phyloP scores from a whole-genome alignment of 2,797 vertebrate species.

The Hephaestus fuliginosus region DNA sequence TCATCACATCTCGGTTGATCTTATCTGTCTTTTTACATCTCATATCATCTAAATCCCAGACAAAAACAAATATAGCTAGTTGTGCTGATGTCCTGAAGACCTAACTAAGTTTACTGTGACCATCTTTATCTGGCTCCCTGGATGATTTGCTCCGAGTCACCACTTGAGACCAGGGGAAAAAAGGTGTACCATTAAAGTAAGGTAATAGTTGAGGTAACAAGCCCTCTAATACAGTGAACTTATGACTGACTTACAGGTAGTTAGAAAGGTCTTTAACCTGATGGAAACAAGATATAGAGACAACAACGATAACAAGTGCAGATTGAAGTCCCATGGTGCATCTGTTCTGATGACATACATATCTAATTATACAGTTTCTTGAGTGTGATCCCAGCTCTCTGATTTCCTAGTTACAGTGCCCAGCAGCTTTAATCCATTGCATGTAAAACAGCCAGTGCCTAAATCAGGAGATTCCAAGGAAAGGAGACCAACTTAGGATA shows the following conservation, averaged over 20 bases:
- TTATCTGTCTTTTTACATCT: too few relatives aligned
- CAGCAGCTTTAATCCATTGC: neutral
- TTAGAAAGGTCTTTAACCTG: neutral
- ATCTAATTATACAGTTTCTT: neutral
- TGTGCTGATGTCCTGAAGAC: neutral
- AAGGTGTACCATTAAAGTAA: neutral
- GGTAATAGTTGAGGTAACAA: neutral
- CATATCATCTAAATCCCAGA: neutral
- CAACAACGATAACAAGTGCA: neutral
- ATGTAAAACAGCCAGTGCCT: too few relatives aligned
- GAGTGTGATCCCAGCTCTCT: neutral
- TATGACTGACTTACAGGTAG: too few relatives aligned
- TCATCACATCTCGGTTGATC: too few relatives aligned
- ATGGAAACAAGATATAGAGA: neutral
- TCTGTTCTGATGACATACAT: too few relatives aligned
- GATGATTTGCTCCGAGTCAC: conserved; percentile 4
- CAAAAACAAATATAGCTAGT: neutral
- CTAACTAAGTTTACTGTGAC: conserved; percentile 19
- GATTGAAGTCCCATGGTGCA: neutral
- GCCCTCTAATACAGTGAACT: too few relatives aligned
- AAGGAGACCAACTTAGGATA: too few relatives aligned
- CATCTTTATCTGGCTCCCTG: neutral
- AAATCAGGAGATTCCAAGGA: too few relatives aligned
- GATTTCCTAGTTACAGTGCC: too few relatives aligned
- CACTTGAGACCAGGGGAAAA: neutral